Percentiles rank a stretch among this genome's conserved stretches.
Conservation (phyloP, 1,140 invertebrate species). For the Drosophila rufa region DNA sequence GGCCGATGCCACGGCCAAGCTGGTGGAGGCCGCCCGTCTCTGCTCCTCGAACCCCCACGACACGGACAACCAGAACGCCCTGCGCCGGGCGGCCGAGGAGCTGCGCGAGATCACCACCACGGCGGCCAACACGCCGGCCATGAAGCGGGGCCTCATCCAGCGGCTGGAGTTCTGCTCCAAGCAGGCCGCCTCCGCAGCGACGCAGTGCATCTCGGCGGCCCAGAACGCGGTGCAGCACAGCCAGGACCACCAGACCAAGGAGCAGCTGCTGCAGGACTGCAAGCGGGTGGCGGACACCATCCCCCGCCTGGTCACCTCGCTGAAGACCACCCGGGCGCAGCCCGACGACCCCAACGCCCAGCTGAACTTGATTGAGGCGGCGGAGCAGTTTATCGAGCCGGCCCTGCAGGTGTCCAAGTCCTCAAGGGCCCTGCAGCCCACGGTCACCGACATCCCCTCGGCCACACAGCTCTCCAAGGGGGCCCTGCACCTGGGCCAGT, state of each 20-base stretch:
- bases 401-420: constrained; percentile 90
- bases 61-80: constrained; percentile 91
- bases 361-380: constrained; percentile 93
- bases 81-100: constrained; percentile 96
- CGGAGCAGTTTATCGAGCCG: constrained; percentile 92
- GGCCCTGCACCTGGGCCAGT: constrained; percentile 78
- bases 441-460: constrained; percentile 92
- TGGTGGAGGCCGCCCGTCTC: constrained; percentile 98
- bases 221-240: constrained; percentile 90
- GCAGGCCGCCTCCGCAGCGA: constrained; percentile 94
- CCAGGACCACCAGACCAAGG: constrained; percentile 84
- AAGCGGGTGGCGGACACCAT: constrained; percentile 92
- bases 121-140: constrained; percentile 90
- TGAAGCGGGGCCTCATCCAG: constrained; percentile 92
- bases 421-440: constrained; percentile 93
- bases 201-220: constrained; percentile 94
- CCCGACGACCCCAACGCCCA: constrained; percentile 92
- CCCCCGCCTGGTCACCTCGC: constrained; percentile 92
- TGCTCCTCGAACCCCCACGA: constrained; percentile 95
- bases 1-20: constrained; percentile 97
- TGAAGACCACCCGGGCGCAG: constrained; percentile 90
- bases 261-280: constrained; percentile 91
- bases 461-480: constrained; percentile 88
- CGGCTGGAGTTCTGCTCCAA: constrained; percentile 92
- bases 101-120: constrained; percentile 94